Conservation (phyloP, 2,113 vertebrate species). For the Craseonycteris thonglongyai region DNA sequence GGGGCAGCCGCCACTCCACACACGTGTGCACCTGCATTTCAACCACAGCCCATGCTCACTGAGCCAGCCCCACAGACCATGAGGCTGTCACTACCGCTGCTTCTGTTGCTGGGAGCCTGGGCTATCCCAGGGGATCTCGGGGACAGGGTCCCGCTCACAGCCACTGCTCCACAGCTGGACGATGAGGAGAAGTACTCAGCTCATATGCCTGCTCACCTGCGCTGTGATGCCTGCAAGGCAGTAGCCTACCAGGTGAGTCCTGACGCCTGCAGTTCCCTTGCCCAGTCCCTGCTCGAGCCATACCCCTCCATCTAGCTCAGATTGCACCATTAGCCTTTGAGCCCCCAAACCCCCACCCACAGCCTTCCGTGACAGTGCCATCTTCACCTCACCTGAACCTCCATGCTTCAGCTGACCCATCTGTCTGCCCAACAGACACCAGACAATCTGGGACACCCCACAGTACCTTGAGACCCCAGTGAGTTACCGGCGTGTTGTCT, state of each 20-base stretch:
- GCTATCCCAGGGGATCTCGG: not conserved
- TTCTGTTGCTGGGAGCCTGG: slow-evolving; percentile 24
- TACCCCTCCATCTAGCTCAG: not conserved
- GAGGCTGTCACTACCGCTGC: not conserved
- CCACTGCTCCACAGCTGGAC: slow-evolving; percentile 55
- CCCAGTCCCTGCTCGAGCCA: not conserved
- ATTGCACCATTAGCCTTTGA: not conserved
- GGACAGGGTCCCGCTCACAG: not conserved
- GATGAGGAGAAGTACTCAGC: slow-evolving; percentile 75
- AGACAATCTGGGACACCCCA: not conserved
- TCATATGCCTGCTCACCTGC: slow-evolving; percentile 77
- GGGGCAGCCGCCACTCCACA: not conserved
- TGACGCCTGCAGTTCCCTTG: not conserved
- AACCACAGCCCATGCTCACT: not conserved
- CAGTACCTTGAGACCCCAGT: not conserved
- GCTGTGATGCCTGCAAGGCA: slow-evolving; percentile 75
- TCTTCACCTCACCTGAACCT: not conserved
- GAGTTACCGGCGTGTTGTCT: not conserved
- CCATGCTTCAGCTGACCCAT: not conserved
- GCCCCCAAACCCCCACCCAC: not conserved
- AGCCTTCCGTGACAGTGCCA: not conserved
- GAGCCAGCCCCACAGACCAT: slow-evolving; percentile 14
- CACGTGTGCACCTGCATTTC: not conserved
- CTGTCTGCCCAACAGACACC: not conserved
- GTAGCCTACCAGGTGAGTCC: slow-evolving; percentile 78